Base-by-base conservation (phyloP, 2,113 vertebrate genomes). In the Erythrocercus mccallii region DNA sequence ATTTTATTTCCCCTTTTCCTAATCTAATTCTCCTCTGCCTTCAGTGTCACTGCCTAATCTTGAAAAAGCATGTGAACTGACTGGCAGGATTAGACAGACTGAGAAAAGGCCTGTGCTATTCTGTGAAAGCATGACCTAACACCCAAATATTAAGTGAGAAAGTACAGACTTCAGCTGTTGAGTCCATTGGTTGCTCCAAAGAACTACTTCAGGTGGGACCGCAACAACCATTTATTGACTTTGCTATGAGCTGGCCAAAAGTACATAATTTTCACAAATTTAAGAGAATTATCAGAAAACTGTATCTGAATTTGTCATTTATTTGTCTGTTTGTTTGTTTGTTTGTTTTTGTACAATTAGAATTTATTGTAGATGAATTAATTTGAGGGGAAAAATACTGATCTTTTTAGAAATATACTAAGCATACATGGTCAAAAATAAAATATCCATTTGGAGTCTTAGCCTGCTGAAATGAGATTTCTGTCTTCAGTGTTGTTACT, bases 31-130 rank as follows among this genome's bases (percentile, higher is more conserved):
- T 81, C 24, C 22, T 66, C n/a, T 65, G 27, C 19, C 12, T 58
- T 86, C n/a, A 4, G 1, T 38, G 51, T 62, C 0, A 0, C 38
- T 69, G 20, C 15, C 21, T 33, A 50, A 16, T 25, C 1, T 86
- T 81, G 40, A 11, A 61, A 81, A 79, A 79, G 4, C 35, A 4
- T 24, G 16, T 53, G 25, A 76, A 65, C 4, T 42, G 15, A 31
- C 3, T 47, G 33, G 3, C 30, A 88, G 17, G 51, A 65, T 22
- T 61, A 28, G 70, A 65, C 11, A 66, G 35, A 42, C 31, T 69
- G 30, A 80, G 50, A 86, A 86, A 80, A 88, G n/a, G 11, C 54
- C 30, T 38, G 7, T 72, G 37, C 3, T 56, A n/a, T 40, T 76
- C 40, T 61, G 28, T 27, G 20, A 57, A 69, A 65, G 19, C 12